These are phyloP conservation scores for Falco naumanni DNA, from an alignment of 2,797 vertebrate genomes.

Conservation along the genomic window DNA sequence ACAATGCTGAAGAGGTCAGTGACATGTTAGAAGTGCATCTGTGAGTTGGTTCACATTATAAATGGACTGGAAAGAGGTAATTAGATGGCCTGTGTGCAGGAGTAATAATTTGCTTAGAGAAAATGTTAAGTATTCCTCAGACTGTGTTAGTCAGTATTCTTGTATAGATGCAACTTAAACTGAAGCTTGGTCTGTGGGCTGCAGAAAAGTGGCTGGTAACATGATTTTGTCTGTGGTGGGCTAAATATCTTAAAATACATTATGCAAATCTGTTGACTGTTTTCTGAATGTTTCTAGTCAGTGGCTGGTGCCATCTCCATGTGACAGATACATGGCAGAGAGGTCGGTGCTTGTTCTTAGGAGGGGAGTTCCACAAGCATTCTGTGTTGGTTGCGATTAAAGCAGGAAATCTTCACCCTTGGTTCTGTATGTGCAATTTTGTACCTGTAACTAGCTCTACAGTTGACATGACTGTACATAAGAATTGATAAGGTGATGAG, in stretches of 20 bases:
- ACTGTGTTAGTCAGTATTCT: not conserved
- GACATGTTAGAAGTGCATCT: not conserved
- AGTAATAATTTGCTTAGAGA: not conserved
- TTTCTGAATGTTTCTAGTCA: not conserved
- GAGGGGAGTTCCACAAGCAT: not conserved
- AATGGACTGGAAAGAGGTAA: not conserved
- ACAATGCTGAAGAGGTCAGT: not conserved
- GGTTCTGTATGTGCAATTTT: not conserved
- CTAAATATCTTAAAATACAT: not conserved
- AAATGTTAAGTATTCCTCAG: not conserved
- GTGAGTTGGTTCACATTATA: not conserved
- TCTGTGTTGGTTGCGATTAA: not conserved
- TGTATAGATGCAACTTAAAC: not conserved
- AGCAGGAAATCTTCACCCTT: not conserved
- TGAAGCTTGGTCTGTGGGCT: not conserved
- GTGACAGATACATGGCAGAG: not conserved
- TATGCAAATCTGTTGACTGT: not conserved
- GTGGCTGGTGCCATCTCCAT: not conserved
- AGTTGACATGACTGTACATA: not conserved
- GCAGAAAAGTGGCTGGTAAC: not conserved
- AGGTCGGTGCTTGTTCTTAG: not conserved
- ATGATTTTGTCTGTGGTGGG: not conserved
- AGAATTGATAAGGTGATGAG: not conserved
- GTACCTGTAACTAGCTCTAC: rapidly evolving
- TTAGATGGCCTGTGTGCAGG: not conserved